Evolutionary conservation across 2,888 invertebrate genomes (phyloP), one percentile per base, ranked within the genome.

Genomic region (Neocrepidodera transversa): DNA sequence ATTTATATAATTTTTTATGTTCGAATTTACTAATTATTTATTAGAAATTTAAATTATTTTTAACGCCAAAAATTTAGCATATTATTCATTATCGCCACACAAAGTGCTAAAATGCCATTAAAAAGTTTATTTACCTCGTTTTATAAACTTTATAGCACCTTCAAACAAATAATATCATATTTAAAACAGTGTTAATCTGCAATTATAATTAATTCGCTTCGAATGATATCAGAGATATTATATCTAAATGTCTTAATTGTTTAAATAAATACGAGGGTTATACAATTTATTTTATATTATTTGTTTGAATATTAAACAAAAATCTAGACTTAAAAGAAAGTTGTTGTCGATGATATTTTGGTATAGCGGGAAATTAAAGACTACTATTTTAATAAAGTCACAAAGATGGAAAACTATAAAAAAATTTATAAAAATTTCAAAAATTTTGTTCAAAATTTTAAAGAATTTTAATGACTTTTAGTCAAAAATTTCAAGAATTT

Each of bases 161-260:
- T 11, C 42, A 26, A 48, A 11, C 48, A 48, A 48, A 32, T 40
- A 48, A 40, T 30, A 28, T 10, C 36, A 30, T n/a, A n/a, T 20
- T 50, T 49, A 11, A 43, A 49, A 58, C 53, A 53, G 7, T 38
- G 55, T 16, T 28, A 28, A 62, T 55, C 55, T 51, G 32, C 52
- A 58, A 38, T 18, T 58, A 16, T 51, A 62, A 58, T 62, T 51
- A 58, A 54, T 48, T 23, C 10, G 38, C 26, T 28, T 42, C 36
- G 56, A 55, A 54, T 58, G 48, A 51, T 55, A 48, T 51, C 20
- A 58, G 58, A 53, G 35, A 7, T 55, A 55, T 58, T 62, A 48
- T 58, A 48, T 32, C 32, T 58, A 28, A 56, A 62, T 51, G 49
- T 53, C 56, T 62, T 62, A 59, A 62, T 62, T 62, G 56, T 48